Percentiles rank a stretch among this genome's conserved stretches.
These are phyloP conservation scores for Myathropa florea DNA, from an alignment of 2,888 invertebrate genomes.

Conservation along the genomic window DNA sequence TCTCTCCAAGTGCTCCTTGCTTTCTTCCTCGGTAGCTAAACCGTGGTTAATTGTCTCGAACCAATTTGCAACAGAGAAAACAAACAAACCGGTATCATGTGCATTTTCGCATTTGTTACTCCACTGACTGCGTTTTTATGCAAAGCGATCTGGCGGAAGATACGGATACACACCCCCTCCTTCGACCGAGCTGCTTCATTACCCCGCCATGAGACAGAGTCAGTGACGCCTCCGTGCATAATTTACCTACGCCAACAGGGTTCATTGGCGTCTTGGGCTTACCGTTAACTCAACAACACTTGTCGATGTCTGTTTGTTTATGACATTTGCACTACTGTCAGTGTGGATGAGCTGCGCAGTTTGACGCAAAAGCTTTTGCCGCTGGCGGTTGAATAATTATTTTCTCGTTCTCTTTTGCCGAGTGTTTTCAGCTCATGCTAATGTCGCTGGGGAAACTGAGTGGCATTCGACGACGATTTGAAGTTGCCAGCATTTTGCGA, in stretches of 20 bases:
- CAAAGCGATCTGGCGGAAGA: slow-evolving; percentile 36
- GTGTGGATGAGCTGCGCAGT: not conserved
- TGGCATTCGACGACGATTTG: not conserved
- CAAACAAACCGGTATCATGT: not conserved
- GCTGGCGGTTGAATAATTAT: not conserved
- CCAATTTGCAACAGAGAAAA: not conserved
- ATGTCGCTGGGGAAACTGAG: not conserved
- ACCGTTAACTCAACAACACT: not conserved
- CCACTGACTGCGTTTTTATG: slow-evolving; percentile 19
- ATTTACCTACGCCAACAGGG: not conserved
- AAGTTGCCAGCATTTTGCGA: not conserved
- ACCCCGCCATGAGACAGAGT: not conserved
- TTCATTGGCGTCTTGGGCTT: not conserved
- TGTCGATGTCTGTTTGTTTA: not conserved
- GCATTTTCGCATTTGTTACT: not conserved
- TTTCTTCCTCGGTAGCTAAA: not conserved
- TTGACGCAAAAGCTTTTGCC: too few species aligned
- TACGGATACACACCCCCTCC: too few species aligned
- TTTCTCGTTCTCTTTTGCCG: not conserved
- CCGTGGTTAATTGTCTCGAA: slow-evolving; percentile 10
- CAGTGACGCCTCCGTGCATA: not conserved
- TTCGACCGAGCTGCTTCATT: slow-evolving; percentile 22
- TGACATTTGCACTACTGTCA: slow-evolving; percentile 4
- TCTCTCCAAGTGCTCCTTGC: not conserved
- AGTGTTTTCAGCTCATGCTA: not conserved